These are phyloP conservation scores for Sylvietta virens DNA, from an alignment of 2,113 vertebrate genomes.

Conservation along the genomic window DNA sequence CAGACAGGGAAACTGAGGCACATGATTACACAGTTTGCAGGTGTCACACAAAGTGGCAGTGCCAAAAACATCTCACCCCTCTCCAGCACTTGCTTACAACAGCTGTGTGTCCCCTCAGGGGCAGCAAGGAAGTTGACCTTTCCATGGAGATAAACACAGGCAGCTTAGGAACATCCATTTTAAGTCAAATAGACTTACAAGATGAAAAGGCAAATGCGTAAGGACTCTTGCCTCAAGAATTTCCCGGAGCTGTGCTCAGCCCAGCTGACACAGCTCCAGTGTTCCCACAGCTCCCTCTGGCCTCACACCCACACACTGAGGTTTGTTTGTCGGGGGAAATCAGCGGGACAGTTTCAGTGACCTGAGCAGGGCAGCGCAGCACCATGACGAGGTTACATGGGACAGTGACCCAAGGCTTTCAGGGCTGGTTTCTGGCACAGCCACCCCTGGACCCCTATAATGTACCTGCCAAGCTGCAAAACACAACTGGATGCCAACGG, in stretches of 20 bases:
- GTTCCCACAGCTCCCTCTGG: background rate
- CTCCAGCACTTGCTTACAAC: background rate
- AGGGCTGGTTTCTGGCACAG: background rate
- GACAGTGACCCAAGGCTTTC: fast-evolving
- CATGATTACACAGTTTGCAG: background rate
- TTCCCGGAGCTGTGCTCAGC: background rate
- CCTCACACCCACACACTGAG: background rate
- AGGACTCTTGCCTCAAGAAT: background rate
- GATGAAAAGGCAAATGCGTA: background rate
- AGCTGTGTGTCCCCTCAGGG: fast-evolving
- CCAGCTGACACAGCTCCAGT: background rate
- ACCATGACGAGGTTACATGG: fast-evolving
- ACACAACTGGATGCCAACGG: fast-evolving
- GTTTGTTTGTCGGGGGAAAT: background rate
- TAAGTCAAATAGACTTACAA: background rate
- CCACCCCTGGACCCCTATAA: background rate
- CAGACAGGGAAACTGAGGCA: conserved; percentile 28
- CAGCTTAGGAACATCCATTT: background rate
- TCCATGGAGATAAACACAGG: background rate
- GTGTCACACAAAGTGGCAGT: background rate
- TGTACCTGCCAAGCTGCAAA: background rate
- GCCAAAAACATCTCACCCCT: background rate
- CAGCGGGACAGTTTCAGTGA: background rate
- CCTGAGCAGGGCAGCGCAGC: background rate
- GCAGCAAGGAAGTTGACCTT: background rate